Evolutionary conservation across 2,888 invertebrate genomes (phyloP), one percentile per base, ranked within the genome.

Genomic region (Chelonus formosanus): DNA sequence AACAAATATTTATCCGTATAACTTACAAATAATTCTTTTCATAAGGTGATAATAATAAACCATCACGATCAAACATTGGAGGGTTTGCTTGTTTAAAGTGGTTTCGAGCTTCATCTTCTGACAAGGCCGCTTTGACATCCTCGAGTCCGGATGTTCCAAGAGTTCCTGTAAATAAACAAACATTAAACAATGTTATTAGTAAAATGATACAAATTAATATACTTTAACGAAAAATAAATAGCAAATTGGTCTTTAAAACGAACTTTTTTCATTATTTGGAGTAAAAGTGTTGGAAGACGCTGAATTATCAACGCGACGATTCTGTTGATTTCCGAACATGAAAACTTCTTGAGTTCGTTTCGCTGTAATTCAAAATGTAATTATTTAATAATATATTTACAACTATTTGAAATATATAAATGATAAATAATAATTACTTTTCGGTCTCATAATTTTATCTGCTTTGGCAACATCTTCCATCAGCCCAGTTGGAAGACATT

Each of bases 321-420:
- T 85, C 67, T 85, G 85, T 66, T 85, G 85, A 68, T 85, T 85
- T 5, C 85, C 85, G 55, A 85, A 85, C 83, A 85, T 84, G 56
- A 85, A 74, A 63, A 81, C 76, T 68, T 85, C 85, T 73, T 85
- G 84, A 3, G 84, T 79, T 67, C 84, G 78, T 74, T 85, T 85
- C 3, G 77, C 85, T 84, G 70, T 48, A 75, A 71, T 20, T 50
- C 34, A 34, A 10, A 31, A 36, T 54, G 7, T 34, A 31, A 40
- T 58, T 34, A 36, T 40, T 48, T n/a, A 8, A 50, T 20, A 20
- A 20, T 20, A 1, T 20, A 20, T 20, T 20, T 1, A 2, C 1
- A 20, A 20, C 20, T 20, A 20, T 20, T 20, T 20, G 1, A 20
- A 2, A 20, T 20, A 2, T 20, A 20, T 20, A 20, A 20, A 20